Evolutionary conservation across 2,888 invertebrate species (phyloP), one percentile per base, ranked within the genome.

Genomic region (Lydus trimaculatus): DNA sequence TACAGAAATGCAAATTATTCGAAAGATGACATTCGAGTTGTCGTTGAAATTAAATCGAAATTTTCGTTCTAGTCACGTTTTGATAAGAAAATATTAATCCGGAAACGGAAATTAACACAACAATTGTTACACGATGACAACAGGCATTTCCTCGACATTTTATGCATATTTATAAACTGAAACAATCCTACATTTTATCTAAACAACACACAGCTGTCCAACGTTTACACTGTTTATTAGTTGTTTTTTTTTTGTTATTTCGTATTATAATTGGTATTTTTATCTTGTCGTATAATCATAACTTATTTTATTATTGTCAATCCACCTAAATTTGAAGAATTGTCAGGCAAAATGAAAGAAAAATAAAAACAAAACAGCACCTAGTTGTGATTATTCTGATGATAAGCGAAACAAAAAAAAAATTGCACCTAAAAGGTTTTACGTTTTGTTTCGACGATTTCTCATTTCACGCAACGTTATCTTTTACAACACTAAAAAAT

Each of bases 401-500:
- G 31, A 31, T 31, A 31, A 28, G 4, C 28, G 28, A 28, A 28
- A 28, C 28, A 31, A 31, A 31, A 9, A 31, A 31, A 7, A 9
- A 31, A 31, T 31, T 31, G 6, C 9, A 31, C 1, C 5, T 31
- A 31, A 9, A 7, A 31, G 31, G 6, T 31, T 31, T 31, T 31
- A 4, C 28, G 28, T 9, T 31, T 9, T 31, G 31, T 31, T 31
- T 9, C 9, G 1, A 9, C 39, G 39, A 43, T 43, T 43, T 43
- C 39, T 43, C 39, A 43, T 43, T 43, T 43, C 39, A 43, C 39
- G 39, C 39, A 43, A 43, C 39, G 39, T 43, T 43, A 43, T 43
- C 11, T 43, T 43, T 43, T 43, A 43, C 39, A n/a, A 43, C 39
- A 4, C n/a, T n/a, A 17, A 43, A 13, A 43, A 43, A 43, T 43